A percentile compares a stretch with the other conserved stretches of the same genome.
Evolutionary conservation across 2,888 invertebrate genomes (phyloP).

Genomic region (Mycogona germanica): DNA sequence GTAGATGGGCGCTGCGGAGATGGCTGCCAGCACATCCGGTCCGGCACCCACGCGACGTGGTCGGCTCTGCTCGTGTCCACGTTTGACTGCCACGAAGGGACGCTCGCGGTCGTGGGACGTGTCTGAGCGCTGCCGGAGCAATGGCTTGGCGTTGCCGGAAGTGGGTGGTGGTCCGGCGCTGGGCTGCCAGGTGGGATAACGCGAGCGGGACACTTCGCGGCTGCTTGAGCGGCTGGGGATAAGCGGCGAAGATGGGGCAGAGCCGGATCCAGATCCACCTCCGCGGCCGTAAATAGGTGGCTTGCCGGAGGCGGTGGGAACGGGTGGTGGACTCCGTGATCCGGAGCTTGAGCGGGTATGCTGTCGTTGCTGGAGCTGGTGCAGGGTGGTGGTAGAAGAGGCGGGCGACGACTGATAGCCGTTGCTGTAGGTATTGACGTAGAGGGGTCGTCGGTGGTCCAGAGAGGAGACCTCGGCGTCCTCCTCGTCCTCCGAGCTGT

Average conservation of each 20-base stretch:
- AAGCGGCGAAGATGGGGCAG: constrained; percentile 39
- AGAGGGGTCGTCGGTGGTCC: constrained; percentile 47
- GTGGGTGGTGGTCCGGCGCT: constrained; percentile 36
- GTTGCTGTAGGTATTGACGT: constrained; percentile 44
- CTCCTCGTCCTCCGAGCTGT: constrained; percentile 34
- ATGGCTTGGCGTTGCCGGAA: constrained; percentile 32
- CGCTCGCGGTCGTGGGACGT: constrained; percentile 41
- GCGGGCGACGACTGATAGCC: constrained; percentile 13
- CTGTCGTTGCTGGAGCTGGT: constrained; percentile 14
- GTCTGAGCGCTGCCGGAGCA: constrained; percentile 31
- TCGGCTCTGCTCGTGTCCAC: constrained; percentile 39
- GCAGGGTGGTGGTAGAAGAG: constrained; percentile 14
- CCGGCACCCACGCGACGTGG: not conserved
- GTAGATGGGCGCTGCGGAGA: constrained; percentile 10
- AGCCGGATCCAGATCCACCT: constrained; percentile 14
- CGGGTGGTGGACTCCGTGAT: constrained; percentile 9
- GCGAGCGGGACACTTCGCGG: constrained; percentile 22
- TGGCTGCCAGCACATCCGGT: constrained; percentile 7
- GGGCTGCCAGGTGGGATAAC: constrained; percentile 30
- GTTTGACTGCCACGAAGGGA: constrained; percentile 49
- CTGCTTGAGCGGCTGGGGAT: constrained; percentile 36
- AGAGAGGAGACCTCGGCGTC: constrained; percentile 39
- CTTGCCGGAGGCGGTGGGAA: constrained; percentile 16
- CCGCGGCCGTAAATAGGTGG: constrained; percentile 20
- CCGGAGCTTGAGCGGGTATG: not conserved